Evolutionary conservation across 2,888 invertebrate genomes (phyloP).

Genomic region (Philaethria dido): DNA sequence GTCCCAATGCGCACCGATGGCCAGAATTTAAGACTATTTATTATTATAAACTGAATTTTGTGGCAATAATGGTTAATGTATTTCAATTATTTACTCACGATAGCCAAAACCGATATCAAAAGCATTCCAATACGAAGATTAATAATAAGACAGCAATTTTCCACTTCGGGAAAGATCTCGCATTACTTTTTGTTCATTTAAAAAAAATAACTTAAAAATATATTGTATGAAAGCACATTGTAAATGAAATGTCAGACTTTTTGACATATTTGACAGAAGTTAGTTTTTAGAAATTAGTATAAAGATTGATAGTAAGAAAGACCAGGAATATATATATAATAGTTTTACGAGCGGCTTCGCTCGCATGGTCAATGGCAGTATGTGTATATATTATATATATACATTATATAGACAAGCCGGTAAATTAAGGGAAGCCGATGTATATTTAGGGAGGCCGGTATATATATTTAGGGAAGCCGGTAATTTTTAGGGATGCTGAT

Average conservation of each 20-base stretch:
- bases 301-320: background rate
- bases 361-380: too few relatives aligned
- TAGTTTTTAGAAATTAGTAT: constrained; percentile 22
- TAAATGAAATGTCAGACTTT: constrained; percentile 15
- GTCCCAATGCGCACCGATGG: too few relatives aligned
- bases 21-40: too few relatives aligned
- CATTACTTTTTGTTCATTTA: constrained; percentile 54
- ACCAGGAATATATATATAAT: background rate
- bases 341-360: too few relatives aligned
- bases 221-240: constrained; percentile 8
- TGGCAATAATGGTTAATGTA: background rate
- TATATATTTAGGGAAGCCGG: too few relatives aligned
- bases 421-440: too few relatives aligned
- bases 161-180: constrained; percentile 61
- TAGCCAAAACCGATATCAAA: constrained; percentile 53
- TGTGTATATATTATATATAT: too few relatives aligned
- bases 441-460: too few relatives aligned
- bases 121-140: constrained; percentile 56
- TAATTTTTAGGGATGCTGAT: too few relatives aligned
- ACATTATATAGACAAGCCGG: too few relatives aligned
- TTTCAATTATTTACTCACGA: constrained; percentile 52
- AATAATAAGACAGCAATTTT: constrained; percentile 49
- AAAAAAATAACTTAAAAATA: constrained; percentile 11
- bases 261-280: constrained; percentile 2
- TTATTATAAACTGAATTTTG: background rate